Evolutionary conservation across 2,113 vertebrate species (phyloP).

Genomic region (Scatophagus argus): DNA sequence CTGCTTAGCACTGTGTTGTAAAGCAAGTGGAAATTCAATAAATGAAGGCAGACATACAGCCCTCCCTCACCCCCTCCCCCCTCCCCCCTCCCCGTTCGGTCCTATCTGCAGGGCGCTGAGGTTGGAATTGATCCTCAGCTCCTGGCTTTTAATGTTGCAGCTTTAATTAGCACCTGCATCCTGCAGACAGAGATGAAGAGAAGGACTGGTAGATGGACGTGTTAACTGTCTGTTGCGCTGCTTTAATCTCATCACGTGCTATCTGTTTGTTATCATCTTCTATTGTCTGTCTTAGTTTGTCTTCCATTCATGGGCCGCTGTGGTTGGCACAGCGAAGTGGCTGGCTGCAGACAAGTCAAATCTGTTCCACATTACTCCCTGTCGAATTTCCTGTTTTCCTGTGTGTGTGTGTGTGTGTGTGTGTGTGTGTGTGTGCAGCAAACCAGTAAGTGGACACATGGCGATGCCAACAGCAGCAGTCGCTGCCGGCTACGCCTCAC

Average conservation of each 20-base stretch:
- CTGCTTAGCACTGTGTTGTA: constrained; percentile 63
- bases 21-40: constrained; percentile 74
- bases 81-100: neutral
- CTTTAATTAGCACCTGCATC: constrained; percentile 76
- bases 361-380: constrained; percentile 76
- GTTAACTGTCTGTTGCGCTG: neutral
- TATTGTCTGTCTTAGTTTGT: neutral
- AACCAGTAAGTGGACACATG: constrained; percentile 29
- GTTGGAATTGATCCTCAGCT: constrained; percentile 67
- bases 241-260: too few species aligned
- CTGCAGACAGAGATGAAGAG: constrained; percentile 18
- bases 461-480: constrained; percentile 64
- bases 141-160: constrained; percentile 52
- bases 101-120: constrained; percentile 29
- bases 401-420: constrained; percentile 28
- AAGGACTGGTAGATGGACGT: neutral
- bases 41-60: constrained; percentile 49
- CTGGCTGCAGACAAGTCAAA: constrained; percentile 60
- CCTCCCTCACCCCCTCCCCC: neutral
- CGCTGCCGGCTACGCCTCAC: constrained; percentile 61
- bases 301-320: constrained; percentile 23
- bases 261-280: neutral
- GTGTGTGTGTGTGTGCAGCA: constrained; percentile 24
- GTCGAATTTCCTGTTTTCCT: constrained; percentile 68
- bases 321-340: constrained; percentile 54